Conservation (phyloP, 1,140 invertebrate species). For the Bathynomus jamesi region DNA sequence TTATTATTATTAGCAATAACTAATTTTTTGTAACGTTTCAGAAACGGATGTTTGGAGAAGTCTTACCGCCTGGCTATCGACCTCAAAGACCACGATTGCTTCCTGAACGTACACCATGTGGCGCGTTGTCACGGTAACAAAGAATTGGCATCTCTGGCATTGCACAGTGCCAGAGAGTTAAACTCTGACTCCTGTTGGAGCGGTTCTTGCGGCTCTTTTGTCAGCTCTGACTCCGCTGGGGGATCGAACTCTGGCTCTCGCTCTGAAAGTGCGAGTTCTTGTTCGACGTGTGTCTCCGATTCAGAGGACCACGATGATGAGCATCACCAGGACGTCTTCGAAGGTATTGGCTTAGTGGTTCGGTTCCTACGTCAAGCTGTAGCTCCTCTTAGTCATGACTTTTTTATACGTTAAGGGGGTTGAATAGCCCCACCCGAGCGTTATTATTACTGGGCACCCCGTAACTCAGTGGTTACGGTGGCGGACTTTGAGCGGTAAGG, state of each 20-base stretch:
- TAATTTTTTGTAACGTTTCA: constrained; percentile 40
- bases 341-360: too few relatives aligned
- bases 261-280: not conserved
- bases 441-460: too few relatives aligned
- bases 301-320: not conserved
- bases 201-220: not conserved
- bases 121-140: constrained; percentile 58
- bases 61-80: constrained; percentile 78
- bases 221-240: not conserved
- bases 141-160: constrained; percentile 64
- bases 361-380: too few relatives aligned
- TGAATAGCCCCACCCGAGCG: too few relatives aligned
- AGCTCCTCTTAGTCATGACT: too few relatives aligned
- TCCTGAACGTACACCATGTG: constrained; percentile 74
- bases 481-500: too few relatives aligned
- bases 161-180: constrained; percentile 61
- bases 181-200: constrained; percentile 41
- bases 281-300: not conserved
- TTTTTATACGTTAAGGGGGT: too few relatives aligned
- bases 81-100: constrained; percentile 68
- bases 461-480: too few relatives aligned
- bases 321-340: too few relatives aligned
- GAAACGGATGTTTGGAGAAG: constrained; percentile 71
- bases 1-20: too few relatives aligned
- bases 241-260: not conserved